Evolutionary conservation across 2,113 vertebrate species (phyloP).

Genomic region (Pteruthius melanotis): DNA sequence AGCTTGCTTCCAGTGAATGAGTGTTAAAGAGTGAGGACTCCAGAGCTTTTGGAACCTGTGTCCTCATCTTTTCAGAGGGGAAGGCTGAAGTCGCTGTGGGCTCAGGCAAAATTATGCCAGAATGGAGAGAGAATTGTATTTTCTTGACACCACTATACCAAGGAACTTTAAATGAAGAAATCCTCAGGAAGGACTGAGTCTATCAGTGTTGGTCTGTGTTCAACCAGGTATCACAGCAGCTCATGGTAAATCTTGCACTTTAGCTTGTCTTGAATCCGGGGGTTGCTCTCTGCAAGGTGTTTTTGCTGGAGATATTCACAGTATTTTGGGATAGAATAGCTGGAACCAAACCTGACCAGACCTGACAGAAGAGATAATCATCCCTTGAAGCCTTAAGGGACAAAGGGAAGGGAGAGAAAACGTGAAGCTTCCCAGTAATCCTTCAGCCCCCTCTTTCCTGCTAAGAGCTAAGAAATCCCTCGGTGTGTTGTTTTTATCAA

Average conservation of each 20-base stretch:
- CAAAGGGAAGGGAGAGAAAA: not conserved
- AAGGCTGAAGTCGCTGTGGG: not conserved
- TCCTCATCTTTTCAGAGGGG: not conserved
- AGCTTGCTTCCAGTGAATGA: not conserved
- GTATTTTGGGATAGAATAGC: not conserved
- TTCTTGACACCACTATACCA: not conserved
- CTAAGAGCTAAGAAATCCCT: not conserved
- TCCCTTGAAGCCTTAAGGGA: not conserved
- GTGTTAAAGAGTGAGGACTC: not conserved
- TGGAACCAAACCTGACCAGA: not conserved
- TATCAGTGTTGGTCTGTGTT: not conserved
- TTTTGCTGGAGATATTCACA: not conserved
- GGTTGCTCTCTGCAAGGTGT: not conserved
- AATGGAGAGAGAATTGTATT: not conserved
- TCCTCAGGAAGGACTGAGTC: not conserved
- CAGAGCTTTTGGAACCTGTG: not conserved
- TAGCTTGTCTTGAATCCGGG: not conserved
- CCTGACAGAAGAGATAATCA: not conserved
- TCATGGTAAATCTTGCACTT: rapidly evolving
- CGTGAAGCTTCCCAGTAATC: not conserved
- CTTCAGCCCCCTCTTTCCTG: not conserved
- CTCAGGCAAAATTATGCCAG: not conserved
- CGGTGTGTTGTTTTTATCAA: not conserved
- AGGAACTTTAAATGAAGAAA: not conserved
- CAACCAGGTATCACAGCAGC: not conserved